Evolutionary conservation across 2,113 vertebrate species (phyloP).

Genomic region (Sigmodon hispidus): DNA sequence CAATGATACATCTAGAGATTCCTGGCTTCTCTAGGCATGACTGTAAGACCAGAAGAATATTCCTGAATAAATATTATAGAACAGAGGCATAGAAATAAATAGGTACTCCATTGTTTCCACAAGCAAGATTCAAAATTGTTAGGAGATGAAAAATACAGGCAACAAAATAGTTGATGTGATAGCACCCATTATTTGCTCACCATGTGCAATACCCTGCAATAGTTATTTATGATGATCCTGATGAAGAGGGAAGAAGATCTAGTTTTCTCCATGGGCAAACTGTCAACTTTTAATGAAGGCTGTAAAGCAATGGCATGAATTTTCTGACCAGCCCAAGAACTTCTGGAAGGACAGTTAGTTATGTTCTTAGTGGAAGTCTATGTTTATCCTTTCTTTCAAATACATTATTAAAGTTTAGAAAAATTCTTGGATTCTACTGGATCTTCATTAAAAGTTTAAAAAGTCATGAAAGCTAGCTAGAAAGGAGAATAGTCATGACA

Average conservation of each 20-base stretch:
- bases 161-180: not conserved
- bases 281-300: constrained; percentile 11
- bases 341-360: not conserved
- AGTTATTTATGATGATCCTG: not conserved
- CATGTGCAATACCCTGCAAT: not conserved
- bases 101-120: not conserved
- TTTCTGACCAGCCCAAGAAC: constrained; percentile 10
- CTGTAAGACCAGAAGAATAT: constrained; percentile 43
- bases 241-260: not conserved
- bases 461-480: not conserved
- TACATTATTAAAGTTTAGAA: constrained; percentile 52
- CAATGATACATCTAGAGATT: constrained; percentile 7
- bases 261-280: not conserved
- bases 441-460: constrained; percentile 51
- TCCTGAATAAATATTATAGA: constrained; percentile 25
- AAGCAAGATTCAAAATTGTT: constrained; percentile 50
- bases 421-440: constrained; percentile 48
- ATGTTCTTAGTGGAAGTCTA: constrained; percentile 24
- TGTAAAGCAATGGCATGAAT: constrained; percentile 3
- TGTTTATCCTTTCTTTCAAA: not conserved
- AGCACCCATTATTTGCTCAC: not conserved
- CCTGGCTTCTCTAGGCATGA: not conserved
- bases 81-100: not conserved
- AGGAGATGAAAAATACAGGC: constrained; percentile 26
- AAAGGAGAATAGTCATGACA: not conserved